Conservation (phyloP, 2,113 vertebrate species). For the Prietella phreatophila region DNA sequence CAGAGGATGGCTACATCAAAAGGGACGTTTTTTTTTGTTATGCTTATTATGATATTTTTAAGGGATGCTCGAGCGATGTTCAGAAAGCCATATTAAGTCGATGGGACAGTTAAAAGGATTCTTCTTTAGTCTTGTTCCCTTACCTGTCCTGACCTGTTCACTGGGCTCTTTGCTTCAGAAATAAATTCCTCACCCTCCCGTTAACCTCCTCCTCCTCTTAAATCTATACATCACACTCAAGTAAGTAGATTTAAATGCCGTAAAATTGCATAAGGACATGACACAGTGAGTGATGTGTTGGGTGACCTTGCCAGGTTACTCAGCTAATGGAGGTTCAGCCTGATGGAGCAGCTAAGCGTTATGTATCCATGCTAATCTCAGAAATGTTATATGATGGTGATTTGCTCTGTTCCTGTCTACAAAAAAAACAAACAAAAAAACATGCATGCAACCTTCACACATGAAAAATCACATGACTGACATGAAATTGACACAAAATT, state of each 20-base stretch:
- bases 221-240: not conserved
- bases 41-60: not conserved
- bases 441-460: not conserved
- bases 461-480: too few species aligned
- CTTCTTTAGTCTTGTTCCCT: not conserved
- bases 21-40: not conserved
- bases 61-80: not conserved
- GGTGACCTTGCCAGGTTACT: not conserved
- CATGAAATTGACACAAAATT: too few species aligned
- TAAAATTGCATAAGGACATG: not conserved
- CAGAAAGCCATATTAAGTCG: not conserved
- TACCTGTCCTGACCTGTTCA: not conserved
- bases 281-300: not conserved
- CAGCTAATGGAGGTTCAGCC: not conserved
- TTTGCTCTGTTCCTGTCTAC: not conserved
- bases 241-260: not conserved
- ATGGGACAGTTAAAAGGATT: not conserved
- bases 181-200: not conserved
- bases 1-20: not conserved
- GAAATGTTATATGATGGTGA: not conserved
- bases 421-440: not conserved
- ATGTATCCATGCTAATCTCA: not conserved
- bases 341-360: not conserved
- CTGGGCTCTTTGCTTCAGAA: not conserved
- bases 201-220: not conserved